phyloP scores from a whole-genome alignment of 2,888 invertebrate genomes.

The Miltochrista miniata region DNA sequence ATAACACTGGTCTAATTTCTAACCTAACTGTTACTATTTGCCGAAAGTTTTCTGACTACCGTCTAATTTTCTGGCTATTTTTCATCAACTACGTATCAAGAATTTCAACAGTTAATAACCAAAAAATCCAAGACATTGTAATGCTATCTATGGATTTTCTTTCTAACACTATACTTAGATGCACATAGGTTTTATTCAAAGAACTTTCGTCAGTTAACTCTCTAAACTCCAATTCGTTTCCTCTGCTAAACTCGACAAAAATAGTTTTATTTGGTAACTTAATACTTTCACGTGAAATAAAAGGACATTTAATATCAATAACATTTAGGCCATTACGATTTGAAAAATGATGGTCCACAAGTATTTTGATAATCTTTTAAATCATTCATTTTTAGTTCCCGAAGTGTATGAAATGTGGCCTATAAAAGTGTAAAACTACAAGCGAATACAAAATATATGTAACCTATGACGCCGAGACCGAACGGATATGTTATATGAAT shows the following conservation, averaged over 20 bases:
- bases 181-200: not conserved
- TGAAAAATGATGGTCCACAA: constrained; percentile 19
- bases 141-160: too few species aligned
- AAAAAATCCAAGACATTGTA: too few species aligned
- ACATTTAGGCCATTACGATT: constrained; percentile 32
- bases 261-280: constrained; percentile 36
- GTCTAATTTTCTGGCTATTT: not conserved
- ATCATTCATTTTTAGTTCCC: not conserved
- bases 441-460: constrained; percentile 31
- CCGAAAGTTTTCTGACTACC: constrained; percentile 17
- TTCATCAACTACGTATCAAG: too few species aligned
- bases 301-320: constrained; percentile 21
- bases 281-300: constrained; percentile 24
- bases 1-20: constrained; percentile 22
- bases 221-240: not conserved
- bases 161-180: not conserved
- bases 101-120: too few species aligned
- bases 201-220: not conserved
- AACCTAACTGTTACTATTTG: constrained; percentile 20
- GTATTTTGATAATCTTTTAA: not conserved
- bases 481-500: constrained; percentile 30
- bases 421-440: constrained; percentile 16
- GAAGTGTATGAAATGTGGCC: constrained; percentile 15
- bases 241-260: constrained; percentile 12
- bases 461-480: constrained; percentile 20